phyloP scores from a whole-genome alignment of 2,888 invertebrate species.

The Lycophotia porphyrea region DNA sequence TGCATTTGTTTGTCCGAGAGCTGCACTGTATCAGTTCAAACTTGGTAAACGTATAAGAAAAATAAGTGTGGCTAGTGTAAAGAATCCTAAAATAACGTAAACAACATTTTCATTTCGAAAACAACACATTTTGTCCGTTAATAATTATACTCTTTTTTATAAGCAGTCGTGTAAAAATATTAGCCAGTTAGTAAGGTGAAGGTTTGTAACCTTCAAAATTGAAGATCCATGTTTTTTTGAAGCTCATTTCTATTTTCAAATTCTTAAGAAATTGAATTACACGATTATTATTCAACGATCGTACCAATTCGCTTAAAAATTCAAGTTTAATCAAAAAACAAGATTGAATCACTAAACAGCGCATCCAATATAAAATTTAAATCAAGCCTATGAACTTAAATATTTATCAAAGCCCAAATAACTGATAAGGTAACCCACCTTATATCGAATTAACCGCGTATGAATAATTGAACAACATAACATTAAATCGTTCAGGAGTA shows the following conservation, averaged over 20 bases:
- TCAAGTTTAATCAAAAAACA: conserved; percentile 15
- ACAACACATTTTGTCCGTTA: not conserved
- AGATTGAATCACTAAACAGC: conserved; percentile 27
- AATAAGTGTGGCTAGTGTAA: not conserved
- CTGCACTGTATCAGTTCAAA: not conserved
- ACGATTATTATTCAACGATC: conserved; percentile 5
- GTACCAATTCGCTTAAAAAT: conserved; percentile 5
- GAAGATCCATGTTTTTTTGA: not conserved
- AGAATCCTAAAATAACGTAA: not conserved
- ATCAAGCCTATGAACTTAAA: conserved; percentile 30
- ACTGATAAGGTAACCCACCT: conserved; percentile 19
- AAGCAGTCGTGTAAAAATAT: too few species aligned
- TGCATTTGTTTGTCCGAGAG: not conserved
- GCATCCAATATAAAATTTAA: conserved; percentile 25
- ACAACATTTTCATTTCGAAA: not conserved
- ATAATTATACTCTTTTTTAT: not conserved
- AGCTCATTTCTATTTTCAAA: not conserved
- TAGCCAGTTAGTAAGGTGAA: too few species aligned
- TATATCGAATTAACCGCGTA: conserved; percentile 52
- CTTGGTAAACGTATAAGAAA: not conserved
- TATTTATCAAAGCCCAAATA: conserved; percentile 44
- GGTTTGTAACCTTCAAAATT: not conserved
- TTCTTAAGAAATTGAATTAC: not conserved
- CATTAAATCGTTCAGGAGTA: conserved; percentile 24
- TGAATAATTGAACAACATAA: conserved; percentile 53